Conservation (phyloP, 2,888 invertebrate genomes). For the Dascillus cervinus region DNA sequence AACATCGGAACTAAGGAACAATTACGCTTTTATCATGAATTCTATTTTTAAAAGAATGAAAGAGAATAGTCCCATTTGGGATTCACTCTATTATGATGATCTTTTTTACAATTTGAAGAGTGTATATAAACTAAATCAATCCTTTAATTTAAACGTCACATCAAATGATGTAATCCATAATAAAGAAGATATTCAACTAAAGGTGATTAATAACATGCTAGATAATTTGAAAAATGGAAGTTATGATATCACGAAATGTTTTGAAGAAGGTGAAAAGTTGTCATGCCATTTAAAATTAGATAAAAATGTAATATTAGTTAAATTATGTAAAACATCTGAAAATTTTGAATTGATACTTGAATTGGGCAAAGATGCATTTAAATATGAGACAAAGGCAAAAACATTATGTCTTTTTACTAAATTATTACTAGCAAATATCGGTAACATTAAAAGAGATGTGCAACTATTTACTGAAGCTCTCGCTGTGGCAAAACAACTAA, state of each 20-base stretch:
- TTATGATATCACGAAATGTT: too few species aligned
- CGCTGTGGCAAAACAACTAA: too few species aligned
- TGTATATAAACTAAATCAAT: constrained; percentile 17
- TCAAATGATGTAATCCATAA: constrained; percentile 15
- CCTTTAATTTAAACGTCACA: constrained; percentile 14
- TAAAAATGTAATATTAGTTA: constrained; percentile 20
- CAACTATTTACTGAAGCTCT: too few species aligned
- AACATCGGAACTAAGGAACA: too few species aligned
- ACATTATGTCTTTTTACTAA: constrained; percentile 23
- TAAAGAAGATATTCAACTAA: too few species aligned
- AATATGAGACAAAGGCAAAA: constrained; percentile 14
- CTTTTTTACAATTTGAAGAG: too few species aligned
- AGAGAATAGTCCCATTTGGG: constrained; percentile 2
- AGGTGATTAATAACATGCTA: too few species aligned
- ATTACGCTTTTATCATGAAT: constrained; percentile 14
- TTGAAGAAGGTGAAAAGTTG: constrained; percentile 23
- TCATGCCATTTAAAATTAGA: constrained; percentile 18
- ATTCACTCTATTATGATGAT: constrained; percentile 6
- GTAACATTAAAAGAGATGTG: too few species aligned
- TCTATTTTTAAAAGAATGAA: constrained; percentile 13
- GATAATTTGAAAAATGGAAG: too few species aligned
- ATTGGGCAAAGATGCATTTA: too few species aligned
- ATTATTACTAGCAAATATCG: too few species aligned
- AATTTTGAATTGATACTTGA: too few species aligned
- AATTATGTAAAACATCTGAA: constrained; percentile 20